Base-by-base conservation (phyloP, 1,140 invertebrate genomes). In the Melipona quadrifasciata region DNA sequence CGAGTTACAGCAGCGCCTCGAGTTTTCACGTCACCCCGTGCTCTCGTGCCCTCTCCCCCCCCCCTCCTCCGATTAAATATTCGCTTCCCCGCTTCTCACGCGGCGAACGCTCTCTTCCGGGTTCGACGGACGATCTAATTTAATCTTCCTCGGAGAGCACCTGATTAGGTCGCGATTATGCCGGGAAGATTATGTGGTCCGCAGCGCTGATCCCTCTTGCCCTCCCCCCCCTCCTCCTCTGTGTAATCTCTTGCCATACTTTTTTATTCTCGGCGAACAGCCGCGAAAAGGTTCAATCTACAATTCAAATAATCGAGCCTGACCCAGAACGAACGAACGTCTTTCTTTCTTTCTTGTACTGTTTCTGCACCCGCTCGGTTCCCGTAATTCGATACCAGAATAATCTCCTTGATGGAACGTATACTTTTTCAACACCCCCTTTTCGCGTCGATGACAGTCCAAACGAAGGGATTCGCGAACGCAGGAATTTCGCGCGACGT, bases 401-500 rank as follows among this genome's bases (percentile, higher is more conserved):
- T 82, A 82, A 67, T 82, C 67, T 57, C 10, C 72, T n/a, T 19
- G 27, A 76, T 57, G 51, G 53, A 19, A 31, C 31, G 61, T 64
- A 14, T 16, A 8, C 12, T n/a, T 64, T 64, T 27, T 64, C 14
- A 64, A 55, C 14, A 17, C 55, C 27, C 61, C 14, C 21, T 39
- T n/a, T 68, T 11, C 27, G 17, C 11, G 57, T 51, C 51, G 53
- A 76, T 77, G 65, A 10, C 0, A 10, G 14, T 67, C 6, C 17
- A 68, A 27, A 67, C 19, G 64, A 27, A 61, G 61, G 65, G 74
- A 57, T 87, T 31, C 34, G n/a, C n/a, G n/a, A n/a, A 55, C 31
- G 11, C 27, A 17, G 65, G 65, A 84, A 88, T 84, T 84, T 88
- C 82, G 86, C 73, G 61, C 65, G 64, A 78, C 65, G 76, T 57